These are phyloP conservation scores for Cataglyphis altisquamis DNA, from an alignment of 2,888 invertebrate genomes.

Conservation along the genomic window DNA sequence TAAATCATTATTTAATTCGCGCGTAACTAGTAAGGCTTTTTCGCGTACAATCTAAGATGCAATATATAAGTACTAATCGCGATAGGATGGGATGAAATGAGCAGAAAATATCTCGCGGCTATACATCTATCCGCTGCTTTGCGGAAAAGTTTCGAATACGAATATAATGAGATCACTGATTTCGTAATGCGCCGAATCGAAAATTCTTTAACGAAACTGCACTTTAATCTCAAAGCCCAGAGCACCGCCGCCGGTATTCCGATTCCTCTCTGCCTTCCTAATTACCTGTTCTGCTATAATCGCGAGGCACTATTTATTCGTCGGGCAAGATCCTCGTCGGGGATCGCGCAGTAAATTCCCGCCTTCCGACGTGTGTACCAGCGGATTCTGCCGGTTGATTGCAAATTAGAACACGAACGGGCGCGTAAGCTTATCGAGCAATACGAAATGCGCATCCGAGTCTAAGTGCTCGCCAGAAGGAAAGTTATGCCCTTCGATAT, in stretches of 20 bases:
- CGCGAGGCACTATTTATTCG: conserved; percentile 63
- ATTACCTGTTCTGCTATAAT: conserved; percentile 64
- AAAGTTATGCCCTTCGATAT: conserved; percentile 38
- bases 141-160: conserved; percentile 26
- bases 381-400: conserved; percentile 64
- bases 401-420: conserved; percentile 70
- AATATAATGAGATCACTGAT: conserved; percentile 47
- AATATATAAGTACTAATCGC: conserved; percentile 9
- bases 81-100: neutral
- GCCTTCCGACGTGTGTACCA: conserved; percentile 58
- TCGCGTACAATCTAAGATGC: neutral
- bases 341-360: conserved; percentile 65
- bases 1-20: neutral
- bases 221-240: conserved; percentile 33
- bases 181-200: conserved; percentile 29
- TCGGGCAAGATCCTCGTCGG: conserved; percentile 44
- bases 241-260: neutral
- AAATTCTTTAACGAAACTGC: conserved; percentile 20
- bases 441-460: conserved; percentile 54
- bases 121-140: neutral
- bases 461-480: conserved; percentile 42
- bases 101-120: conserved; percentile 8
- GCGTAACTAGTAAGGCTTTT: neutral
- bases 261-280: conserved; percentile 43
- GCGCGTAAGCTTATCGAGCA: conserved; percentile 62